phyloP scores from a whole-genome alignment of 2,797 vertebrate genomes.

The Corythornis leucogaster region DNA sequence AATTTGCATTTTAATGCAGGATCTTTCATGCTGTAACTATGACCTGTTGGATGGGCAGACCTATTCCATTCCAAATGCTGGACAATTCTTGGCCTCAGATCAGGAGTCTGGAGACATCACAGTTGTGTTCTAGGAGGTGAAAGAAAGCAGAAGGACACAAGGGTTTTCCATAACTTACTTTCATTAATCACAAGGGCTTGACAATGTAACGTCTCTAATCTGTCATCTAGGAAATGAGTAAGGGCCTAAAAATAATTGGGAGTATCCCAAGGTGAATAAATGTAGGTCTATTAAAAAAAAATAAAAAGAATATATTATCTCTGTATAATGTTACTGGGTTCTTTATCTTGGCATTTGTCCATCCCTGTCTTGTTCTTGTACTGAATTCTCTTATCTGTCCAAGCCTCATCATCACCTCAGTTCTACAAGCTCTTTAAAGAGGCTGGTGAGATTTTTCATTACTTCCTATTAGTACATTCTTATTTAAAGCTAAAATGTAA shows the following conservation, averaged over 20 bases:
- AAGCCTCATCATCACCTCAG: conserved; percentile 21
- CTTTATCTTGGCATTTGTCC: conserved; percentile 59
- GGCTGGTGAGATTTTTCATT: conserved; percentile 44
- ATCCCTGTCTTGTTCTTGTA: not conserved
- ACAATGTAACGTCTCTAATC: conserved; percentile 45
- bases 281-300: not conserved
- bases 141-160: not conserved
- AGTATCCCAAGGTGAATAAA: conserved; percentile 66
- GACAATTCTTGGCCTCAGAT: not conserved
- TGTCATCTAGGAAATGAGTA: conserved; percentile 69
- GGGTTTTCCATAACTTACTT: conserved; percentile 47
- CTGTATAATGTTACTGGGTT: not conserved
- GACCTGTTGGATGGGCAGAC: not conserved
- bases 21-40: not conserved
- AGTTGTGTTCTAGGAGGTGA: not conserved
- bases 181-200: conserved; percentile 2
- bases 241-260: conserved; percentile 68
- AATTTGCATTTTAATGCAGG: not conserved
- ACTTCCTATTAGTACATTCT: conserved; percentile 38
- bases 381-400: conserved; percentile 27
- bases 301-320: not conserved
- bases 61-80: not conserved
- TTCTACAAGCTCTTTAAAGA: conserved; percentile 12
- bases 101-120: not conserved
- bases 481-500: conserved; percentile 41